Percentiles rank a stretch among this genome's conserved stretches.
These are phyloP conservation scores for Artibeus lituratus DNA, from an alignment of 2,797 vertebrate species.

Conservation along the genomic window DNA sequence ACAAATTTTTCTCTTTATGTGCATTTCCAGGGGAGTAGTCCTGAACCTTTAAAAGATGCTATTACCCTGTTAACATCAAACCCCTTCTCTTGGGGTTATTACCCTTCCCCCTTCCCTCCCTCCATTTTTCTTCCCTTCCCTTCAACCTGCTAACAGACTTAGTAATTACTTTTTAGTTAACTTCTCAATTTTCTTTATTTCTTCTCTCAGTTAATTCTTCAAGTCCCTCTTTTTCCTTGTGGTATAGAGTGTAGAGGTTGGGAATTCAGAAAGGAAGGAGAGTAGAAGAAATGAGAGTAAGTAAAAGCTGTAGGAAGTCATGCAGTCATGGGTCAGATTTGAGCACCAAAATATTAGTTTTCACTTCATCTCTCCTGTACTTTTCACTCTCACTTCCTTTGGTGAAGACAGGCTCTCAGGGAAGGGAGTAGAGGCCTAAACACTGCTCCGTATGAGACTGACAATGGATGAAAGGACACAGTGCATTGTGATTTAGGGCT, in stretches of 20 bases:
- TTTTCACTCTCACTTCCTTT: neutral
- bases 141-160: neutral
- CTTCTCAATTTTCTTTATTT: neutral
- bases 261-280: neutral
- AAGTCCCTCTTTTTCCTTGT: neutral
- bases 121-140: neutral
- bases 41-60: neutral
- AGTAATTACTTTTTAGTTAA: neutral
- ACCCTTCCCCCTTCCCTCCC: too few relatives aligned
- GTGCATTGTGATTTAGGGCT: neutral
- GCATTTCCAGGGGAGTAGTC: neutral
- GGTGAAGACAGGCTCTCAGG: neutral
- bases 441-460: neutral
- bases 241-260: neutral
- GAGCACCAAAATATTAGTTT: neutral
- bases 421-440: neutral
- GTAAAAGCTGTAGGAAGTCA: neutral
- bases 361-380: neutral
- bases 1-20: neutral
- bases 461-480: neutral
- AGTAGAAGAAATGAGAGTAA: neutral
- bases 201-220: neutral
- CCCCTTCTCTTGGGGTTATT: neutral
- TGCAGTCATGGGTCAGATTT: neutral
- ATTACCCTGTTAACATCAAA: neutral